phyloP scores from a whole-genome alignment of 1,140 invertebrate species.

The Tetraneura akinire region DNA sequence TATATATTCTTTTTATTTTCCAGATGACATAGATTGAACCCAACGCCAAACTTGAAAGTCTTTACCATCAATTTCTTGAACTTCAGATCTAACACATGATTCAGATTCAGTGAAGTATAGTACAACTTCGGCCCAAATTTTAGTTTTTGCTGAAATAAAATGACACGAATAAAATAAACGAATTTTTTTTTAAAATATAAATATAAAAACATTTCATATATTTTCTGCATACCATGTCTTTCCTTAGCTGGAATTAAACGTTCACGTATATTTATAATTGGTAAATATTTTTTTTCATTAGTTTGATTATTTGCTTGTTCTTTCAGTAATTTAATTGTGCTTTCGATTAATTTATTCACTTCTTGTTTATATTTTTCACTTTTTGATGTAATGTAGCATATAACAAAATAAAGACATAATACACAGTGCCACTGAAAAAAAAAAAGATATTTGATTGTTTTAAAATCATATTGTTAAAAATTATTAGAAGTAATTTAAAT shows the following conservation, averaged over 20 bases:
- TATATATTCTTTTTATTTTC: background rate
- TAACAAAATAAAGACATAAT: slow-evolving; percentile 28
- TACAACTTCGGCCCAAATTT: slow-evolving; percentile 72
- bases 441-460: background rate
- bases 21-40: slow-evolving; percentile 61
- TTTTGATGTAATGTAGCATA: slow-evolving; percentile 33
- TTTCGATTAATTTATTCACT: slow-evolving; percentile 57
- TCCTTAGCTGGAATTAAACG: slow-evolving; percentile 80
- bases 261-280: slow-evolving; percentile 86
- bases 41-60: slow-evolving; percentile 89
- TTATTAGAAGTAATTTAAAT: no score
- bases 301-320: slow-evolving; percentile 51
- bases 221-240: slow-evolving; percentile 63
- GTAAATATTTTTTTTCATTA: slow-evolving; percentile 64
- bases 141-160: slow-evolving; percentile 54
- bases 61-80: slow-evolving; percentile 83
- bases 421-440: background rate
- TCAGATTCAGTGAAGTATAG: slow-evolving; percentile 85
- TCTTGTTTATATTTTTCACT: slow-evolving; percentile 55
- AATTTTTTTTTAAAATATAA: background rate
- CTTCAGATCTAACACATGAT: slow-evolving; percentile 83
- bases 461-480: background rate
- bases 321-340: slow-evolving; percentile 58
- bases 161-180: background rate
- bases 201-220: background rate